Conservation (phyloP, 1,140 invertebrate species). For the Heliothis virescens region DNA sequence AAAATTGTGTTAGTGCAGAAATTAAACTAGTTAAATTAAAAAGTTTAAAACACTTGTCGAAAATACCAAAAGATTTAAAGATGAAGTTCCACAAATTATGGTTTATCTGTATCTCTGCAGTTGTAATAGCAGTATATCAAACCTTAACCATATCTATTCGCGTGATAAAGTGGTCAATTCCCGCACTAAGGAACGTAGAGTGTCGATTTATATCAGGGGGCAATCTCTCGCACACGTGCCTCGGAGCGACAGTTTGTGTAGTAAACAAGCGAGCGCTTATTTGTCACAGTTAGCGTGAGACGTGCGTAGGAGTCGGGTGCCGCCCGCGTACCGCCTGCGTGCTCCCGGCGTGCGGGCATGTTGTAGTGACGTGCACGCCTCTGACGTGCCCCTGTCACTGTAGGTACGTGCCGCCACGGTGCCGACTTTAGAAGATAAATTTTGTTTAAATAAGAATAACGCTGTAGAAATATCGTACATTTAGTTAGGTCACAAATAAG, state of each 20-base stretch:
- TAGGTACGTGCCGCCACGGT: neutral
- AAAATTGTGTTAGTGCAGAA: no score
- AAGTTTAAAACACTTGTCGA: no score
- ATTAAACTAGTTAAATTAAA: no score
- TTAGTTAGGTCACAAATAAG: no score
- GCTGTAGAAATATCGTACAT: no score
- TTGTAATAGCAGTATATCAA: no score
- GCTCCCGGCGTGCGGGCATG: neutral
- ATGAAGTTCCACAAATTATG: no score
- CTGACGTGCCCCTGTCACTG: neutral
- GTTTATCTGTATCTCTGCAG: no score
- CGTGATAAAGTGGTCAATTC: neutral
- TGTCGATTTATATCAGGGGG: neutral
- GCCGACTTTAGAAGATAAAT: neutral
- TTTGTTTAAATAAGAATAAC: neutral
- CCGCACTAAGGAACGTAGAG: neutral
- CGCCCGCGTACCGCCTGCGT: neutral
- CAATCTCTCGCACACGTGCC: neutral
- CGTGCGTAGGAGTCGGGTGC: neutral
- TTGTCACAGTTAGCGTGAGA: slow-evolving; percentile 2
- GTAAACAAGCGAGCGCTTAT: slow-evolving; percentile 8
- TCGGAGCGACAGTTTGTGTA: slow-evolving; percentile 1
- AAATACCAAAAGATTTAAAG: no score
- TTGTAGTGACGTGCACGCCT: neutral
- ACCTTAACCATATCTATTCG: neutral